phyloP scores from a whole-genome alignment of 2,113 vertebrate species.

The Gambusia affinis region DNA sequence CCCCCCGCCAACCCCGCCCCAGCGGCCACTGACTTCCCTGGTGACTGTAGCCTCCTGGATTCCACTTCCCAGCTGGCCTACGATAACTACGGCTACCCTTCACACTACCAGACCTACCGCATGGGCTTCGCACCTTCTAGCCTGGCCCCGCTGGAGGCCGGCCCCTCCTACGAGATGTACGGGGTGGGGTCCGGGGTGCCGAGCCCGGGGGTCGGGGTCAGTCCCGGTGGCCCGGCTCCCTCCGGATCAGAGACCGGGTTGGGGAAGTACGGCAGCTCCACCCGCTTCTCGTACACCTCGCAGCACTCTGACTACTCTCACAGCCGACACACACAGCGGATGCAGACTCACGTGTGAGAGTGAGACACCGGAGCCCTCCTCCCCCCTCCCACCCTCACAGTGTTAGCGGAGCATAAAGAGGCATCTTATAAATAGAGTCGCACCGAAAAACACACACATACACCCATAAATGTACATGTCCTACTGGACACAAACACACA shows the following conservation, averaged over 20 bases:
- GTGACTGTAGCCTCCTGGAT: constrained; percentile 83
- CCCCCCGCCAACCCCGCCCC: constrained; percentile 70
- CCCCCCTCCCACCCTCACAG: constrained; percentile 27
- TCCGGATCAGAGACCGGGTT: constrained; percentile 79
- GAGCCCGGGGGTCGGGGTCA: constrained; percentile 45
- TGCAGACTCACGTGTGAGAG: constrained; percentile 96
- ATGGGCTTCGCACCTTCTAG: constrained; percentile 87
- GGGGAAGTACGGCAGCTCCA: constrained; percentile 88
- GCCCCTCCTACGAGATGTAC: constrained; percentile 82
- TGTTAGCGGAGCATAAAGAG: constrained; percentile 50
- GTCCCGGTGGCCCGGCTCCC: constrained; percentile 66
- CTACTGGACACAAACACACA: constrained; percentile 28
- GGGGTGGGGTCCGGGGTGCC: constrained; percentile 74
- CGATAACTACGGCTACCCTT: constrained; percentile 88
- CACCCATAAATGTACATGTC: constrained; percentile 50
- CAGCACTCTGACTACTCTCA: constrained; percentile 96
- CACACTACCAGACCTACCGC: constrained; percentile 85
- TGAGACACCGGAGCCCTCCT: constrained; percentile 12
- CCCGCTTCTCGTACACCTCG: constrained; percentile 94
- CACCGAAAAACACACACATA: constrained; percentile 48
- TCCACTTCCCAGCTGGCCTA: constrained; percentile 89
- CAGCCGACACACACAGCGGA: constrained; percentile 92
- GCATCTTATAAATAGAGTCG: constrained; percentile 66
- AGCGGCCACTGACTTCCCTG: constrained; percentile 74
- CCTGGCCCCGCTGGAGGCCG: constrained; percentile 79